Conservation (phyloP, 1,140 invertebrate species). For the Euwallacea similis region DNA sequence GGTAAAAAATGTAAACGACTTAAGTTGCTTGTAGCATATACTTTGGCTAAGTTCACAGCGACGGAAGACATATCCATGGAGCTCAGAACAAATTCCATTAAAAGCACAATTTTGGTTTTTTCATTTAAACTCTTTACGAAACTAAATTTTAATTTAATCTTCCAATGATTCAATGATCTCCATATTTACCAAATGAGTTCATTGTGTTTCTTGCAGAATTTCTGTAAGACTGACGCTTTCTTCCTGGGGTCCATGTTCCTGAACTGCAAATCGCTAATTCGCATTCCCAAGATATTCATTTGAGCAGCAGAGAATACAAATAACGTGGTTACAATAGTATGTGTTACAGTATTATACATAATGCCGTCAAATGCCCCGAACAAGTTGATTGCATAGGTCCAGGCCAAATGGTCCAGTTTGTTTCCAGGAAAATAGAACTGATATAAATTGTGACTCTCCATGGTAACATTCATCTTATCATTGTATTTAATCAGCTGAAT, state of each 20-base stretch:
- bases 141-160: conserved; percentile 1
- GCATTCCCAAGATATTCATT: conserved; percentile 6
- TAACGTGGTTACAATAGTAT: conserved; percentile 12
- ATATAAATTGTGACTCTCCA: conserved; percentile 16
- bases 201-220: neutral
- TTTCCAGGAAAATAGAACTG: conserved; percentile 20
- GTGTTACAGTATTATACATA: conserved; percentile 5
- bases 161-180: neutral
- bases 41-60: neutral
- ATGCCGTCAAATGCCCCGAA: neutral
- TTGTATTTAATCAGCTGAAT: conserved; percentile 22
- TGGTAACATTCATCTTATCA: neutral
- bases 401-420: conserved; percentile 16
- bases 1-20: neutral
- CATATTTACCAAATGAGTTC: conserved; percentile 16
- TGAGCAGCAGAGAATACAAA: conserved; percentile 5
- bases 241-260: neutral
- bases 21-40: neutral
- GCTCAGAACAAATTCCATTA: conserved; percentile 17
- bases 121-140: conserved; percentile 10
- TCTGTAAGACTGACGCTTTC: neutral
- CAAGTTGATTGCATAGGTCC: neutral
- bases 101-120: conserved; percentile 4
- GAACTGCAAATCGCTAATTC: conserved; percentile 2
- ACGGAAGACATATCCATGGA: conserved; percentile 17